Percentiles rank a stretch among this genome's conserved stretches.
These are phyloP conservation scores for Volucella inanis DNA, from an alignment of 2,888 invertebrate species.

Conservation along the genomic window DNA sequence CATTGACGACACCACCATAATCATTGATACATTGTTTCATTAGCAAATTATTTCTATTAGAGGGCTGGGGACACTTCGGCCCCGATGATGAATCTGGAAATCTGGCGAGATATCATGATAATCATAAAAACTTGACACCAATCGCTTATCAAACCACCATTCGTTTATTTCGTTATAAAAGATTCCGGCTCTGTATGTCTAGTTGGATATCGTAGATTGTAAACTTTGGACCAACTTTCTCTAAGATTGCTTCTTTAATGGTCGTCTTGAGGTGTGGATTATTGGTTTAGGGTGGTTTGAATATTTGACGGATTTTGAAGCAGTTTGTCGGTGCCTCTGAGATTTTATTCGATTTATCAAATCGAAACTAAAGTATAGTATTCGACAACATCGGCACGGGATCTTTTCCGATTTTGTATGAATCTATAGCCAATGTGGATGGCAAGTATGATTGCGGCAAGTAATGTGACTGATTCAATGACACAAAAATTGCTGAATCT, in stretches of 20 bases:
- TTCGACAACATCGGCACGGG: no score
- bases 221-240: constrained; percentile 92
- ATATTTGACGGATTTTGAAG: constrained; percentile 97
- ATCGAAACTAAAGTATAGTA: constrained; percentile 84
- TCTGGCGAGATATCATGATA: constrained; percentile 87
- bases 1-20: constrained; percentile 52
- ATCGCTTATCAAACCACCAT: constrained; percentile 97
- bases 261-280: constrained; percentile 85
- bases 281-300: constrained; percentile 88
- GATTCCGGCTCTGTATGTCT: constrained; percentile 91
- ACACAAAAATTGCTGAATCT: no score
- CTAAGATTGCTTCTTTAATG: constrained; percentile 94
- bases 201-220: constrained; percentile 94
- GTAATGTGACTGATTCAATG: no score
- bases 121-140: constrained; percentile 97
- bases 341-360: constrained; percentile 86
- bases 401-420: no score
- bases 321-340: constrained; percentile 92
- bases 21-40: constrained; percentile 75
- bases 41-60: constrained; percentile 78
- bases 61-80: constrained; percentile 83
- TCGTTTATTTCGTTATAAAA: constrained; percentile 96
- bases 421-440: no score
- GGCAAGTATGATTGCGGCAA: no score
- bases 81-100: constrained; percentile 85